Base-by-base conservation (phyloP, 2,888 invertebrate species). In the Dasysyrphus albostriatus region DNA sequence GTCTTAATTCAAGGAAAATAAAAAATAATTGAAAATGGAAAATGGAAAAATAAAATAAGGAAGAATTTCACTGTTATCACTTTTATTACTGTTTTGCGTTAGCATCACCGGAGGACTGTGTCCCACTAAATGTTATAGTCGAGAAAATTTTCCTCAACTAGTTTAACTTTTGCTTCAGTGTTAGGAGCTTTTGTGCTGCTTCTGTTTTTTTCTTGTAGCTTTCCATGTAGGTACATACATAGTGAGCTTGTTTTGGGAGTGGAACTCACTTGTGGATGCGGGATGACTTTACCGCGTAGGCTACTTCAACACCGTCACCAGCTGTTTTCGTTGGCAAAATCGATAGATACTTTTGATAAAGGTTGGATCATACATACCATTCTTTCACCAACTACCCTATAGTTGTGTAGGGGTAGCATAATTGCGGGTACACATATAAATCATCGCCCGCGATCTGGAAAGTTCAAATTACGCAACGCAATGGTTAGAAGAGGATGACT, bases 31-130 rank as follows among this genome's bases (percentile, higher is more conserved):
- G 78, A 74, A 83, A 75, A 34, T 72, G 80, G 75, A 81, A 51
- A 58, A 54, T 34, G 39, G n/a, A 80, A 70, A 42, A 73, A 58
- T 8, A 14, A 65, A 73, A 49, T 61, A n/a, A 72, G 34, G 67
- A 39, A 80, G 12, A 80, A 49, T 75, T 78, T 78, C 87, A 75
- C 74, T 82, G 78, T 87, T 82, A 63, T 54, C 73, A 85, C 77
- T 85, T 29, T 63, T 63, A 49, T 74, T 76, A 69, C 54, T 87
- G 39, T 88, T 88, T 90, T 90, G 90, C 91, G 91, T 89, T 91
- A 91, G 90, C 91, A 91, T 91, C 91, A 91, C 91, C 92, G 92
- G 92, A 92, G 91, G 92, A 92, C 92, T 92, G 91, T 90, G 92
- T 91, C 92, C 92, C 91, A 92, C 92, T 92, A 92, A 92, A 90